Base-by-base conservation (phyloP, 2,888 invertebrate species). In the Drosophila nr. perissopoda region DNA sequence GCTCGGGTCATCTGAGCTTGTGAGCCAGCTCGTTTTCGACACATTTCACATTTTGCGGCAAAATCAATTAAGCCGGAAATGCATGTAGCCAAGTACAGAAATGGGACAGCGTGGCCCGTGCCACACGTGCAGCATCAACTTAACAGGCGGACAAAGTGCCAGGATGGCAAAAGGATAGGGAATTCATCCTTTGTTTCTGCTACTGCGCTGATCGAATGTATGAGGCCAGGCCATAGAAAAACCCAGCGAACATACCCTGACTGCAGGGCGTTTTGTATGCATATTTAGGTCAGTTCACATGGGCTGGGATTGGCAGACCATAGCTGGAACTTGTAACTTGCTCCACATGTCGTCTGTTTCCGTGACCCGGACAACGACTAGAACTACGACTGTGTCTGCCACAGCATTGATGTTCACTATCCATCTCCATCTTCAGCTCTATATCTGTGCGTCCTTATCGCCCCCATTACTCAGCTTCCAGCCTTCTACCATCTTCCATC, bases 11-110 rank as follows among this genome's bases (percentile, higher is more conserved):
- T 45, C 31, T 40, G 25, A 34, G 69, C 62, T 59, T 70, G 74
- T 74, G 63, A 36, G 66, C 69, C 64, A 81, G 58, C 84, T 79
- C 76, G 82, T 80, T 81, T 82, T 82, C 81, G 81, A 87, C 86
- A 90, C 83, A 85, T 89, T 90, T 87, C 81, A 90, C 80, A 88
- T 87, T 91, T 88, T 86, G 87, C 82, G 88, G 90, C 72, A 86
- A 89, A 91, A 90, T 90, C 90, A 91, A 90, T 90, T 91, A 90
- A 91, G 82, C 80, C 89, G 90, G 88, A 90, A 88, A 90, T 84
- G 87, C 86, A 80, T 84, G 84, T 80, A 72, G 75, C 76, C 80
- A 65, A 56, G 70, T 63, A 54, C 58, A 52, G 69, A 21, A 48
- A 57, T 62, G 65, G 45, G 33, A 51, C 49, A 60, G 42, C 66